Conservation (phyloP, 2,797 vertebrate genomes). For the Sternotherus odoratus region DNA sequence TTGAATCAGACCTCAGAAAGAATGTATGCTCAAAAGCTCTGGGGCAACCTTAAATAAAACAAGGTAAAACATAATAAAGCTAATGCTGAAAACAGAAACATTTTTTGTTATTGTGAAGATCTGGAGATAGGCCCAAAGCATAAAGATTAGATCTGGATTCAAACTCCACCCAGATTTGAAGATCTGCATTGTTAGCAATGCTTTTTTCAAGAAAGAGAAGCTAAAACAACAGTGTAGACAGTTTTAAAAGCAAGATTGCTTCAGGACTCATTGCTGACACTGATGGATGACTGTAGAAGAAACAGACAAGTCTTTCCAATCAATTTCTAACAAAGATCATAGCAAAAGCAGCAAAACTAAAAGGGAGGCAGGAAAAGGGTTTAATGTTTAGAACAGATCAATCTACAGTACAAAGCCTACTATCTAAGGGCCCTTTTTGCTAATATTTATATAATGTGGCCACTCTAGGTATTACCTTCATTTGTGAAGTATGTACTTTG, state of each 20-base stretch:
- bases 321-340: slow-evolving; percentile 11
- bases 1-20: not conserved
- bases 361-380: slow-evolving; percentile 23
- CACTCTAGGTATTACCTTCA: not conserved
- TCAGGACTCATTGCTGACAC: slow-evolving; percentile 24
- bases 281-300: not conserved
- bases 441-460: slow-evolving; percentile 22
- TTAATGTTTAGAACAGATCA: slow-evolving; percentile 21
- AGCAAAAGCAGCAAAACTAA: slow-evolving; percentile 33
- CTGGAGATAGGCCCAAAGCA: not conserved
- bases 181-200: not conserved
- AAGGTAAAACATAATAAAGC: not conserved
- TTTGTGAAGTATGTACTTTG: not conserved
- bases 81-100: not conserved
- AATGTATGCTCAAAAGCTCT: not conserved
- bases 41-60: not conserved
- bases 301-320: slow-evolving; percentile 8
- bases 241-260: slow-evolving; percentile 32
- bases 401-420: slow-evolving; percentile 31
- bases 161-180: not conserved
- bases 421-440: slow-evolving; percentile 48
- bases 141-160: not conserved
- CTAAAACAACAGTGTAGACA: not conserved
- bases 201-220: slow-evolving; percentile 49
- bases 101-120: not conserved